phyloP scores from a whole-genome alignment of 1,140 invertebrate species.

The Ceratoteleas bidentatus region DNA sequence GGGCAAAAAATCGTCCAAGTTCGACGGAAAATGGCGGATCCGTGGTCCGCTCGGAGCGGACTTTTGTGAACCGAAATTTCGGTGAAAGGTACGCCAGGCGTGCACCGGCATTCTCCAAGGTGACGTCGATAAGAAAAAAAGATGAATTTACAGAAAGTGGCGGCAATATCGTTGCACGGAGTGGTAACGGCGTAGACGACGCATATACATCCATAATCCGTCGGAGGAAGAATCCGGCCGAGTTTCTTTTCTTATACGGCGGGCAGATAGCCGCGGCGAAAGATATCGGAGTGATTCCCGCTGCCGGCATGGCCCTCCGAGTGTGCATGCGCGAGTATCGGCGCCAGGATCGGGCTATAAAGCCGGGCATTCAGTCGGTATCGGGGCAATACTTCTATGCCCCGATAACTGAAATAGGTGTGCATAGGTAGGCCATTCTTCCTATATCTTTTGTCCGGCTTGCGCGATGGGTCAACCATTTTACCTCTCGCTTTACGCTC shows the following conservation, averaged over 20 bases:
- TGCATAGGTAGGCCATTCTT: slow-evolving; percentile 76
- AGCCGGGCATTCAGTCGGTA: slow-evolving; percentile 78
- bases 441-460: slow-evolving; percentile 74
- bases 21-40: neutral
- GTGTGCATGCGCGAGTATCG: slow-evolving; percentile 70
- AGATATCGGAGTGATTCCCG: slow-evolving; percentile 70
- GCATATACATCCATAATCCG: slow-evolving; percentile 59
- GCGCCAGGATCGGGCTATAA: slow-evolving; percentile 76
- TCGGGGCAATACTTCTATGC: slow-evolving; percentile 76
- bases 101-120: slow-evolving; percentile 5
- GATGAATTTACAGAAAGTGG: slow-evolving; percentile 47
- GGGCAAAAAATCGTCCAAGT: neutral
- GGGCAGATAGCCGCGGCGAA: slow-evolving; percentile 63
- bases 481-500: slow-evolving; percentile 50
- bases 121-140: slow-evolving; percentile 49
- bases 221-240: slow-evolving; percentile 55
- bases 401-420: slow-evolving; percentile 78
- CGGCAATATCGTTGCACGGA: slow-evolving; percentile 42
- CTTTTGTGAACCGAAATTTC: neutral
- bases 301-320: slow-evolving; percentile 53
- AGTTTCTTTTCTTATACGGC: slow-evolving; percentile 63
- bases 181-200: slow-evolving; percentile 43
- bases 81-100: slow-evolving; percentile 9
- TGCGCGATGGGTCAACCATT: slow-evolving; percentile 62
- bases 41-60: no score